Evolutionary conservation across 2,113 vertebrate genomes (phyloP).

Genomic region (Carassius carassius): DNA sequence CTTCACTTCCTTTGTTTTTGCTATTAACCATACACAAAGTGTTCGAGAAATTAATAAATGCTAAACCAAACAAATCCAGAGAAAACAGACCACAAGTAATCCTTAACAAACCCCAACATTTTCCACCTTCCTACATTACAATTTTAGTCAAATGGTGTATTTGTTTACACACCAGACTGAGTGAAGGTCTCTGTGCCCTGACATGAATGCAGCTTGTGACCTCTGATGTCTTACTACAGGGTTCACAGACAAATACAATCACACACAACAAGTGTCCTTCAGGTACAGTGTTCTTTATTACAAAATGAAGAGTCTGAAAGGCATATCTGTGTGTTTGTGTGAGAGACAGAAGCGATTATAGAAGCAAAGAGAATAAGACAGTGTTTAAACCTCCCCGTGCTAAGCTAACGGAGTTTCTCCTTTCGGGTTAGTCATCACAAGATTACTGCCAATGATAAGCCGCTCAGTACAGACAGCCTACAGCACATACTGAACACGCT

Average conservation of each 20-base stretch:
- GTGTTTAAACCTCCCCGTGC: constrained; percentile 53
- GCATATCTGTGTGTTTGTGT: constrained; percentile 24
- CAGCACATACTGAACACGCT: constrained; percentile 11
- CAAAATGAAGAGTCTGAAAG: constrained; percentile 29
- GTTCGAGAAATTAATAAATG: not conserved
- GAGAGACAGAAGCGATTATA: constrained; percentile 21
- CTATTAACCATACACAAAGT: not conserved
- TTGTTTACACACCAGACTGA: too few relatives aligned
- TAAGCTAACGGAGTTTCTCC: constrained; percentile 40
- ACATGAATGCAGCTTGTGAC: not conserved
- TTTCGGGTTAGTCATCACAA: constrained; percentile 40
- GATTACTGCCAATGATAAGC: constrained; percentile 41
- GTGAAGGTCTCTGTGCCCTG: not conserved
- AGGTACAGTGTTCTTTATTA: constrained; percentile 42
- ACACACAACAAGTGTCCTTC: not conserved
- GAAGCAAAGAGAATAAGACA: constrained; percentile 33
- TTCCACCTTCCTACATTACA: not conserved
- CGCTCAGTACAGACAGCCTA: constrained; percentile 24
- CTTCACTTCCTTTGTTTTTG: not conserved
- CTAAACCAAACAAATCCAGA: not conserved
- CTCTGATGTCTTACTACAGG: not conserved
- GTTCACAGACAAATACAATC: not conserved
- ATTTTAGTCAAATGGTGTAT: not conserved
- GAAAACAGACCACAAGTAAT: too few relatives aligned
- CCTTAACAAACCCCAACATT: too few relatives aligned